phyloP scores from a whole-genome alignment of 37 sponge, comb jelly and placozoan species.

The Theonella swinhoei region DNA sequence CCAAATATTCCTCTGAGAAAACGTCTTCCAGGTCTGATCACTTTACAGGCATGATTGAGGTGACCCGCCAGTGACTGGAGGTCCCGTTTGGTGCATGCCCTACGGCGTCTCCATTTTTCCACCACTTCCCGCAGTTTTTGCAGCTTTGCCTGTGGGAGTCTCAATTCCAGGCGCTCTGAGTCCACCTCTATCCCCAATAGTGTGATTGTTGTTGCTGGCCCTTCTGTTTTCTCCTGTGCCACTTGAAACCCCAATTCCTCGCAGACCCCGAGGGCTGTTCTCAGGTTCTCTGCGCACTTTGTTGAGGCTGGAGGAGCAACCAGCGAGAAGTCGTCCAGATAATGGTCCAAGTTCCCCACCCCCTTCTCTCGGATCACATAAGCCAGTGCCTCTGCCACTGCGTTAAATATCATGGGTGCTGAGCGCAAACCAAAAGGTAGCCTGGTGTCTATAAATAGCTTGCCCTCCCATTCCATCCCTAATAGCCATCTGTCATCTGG shows the following conservation, averaged over 20 bases:
- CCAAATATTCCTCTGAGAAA: conserved; percentile 21
- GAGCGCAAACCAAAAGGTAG: conserved; percentile 38
- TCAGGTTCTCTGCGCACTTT: background rate
- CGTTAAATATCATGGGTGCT: conserved; percentile 28
- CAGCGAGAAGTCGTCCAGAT: conserved; percentile 32
- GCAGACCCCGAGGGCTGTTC: conserved; percentile 3
- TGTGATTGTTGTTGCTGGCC: conserved; percentile 9
- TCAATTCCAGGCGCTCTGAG: background rate
- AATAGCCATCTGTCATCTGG: conserved; percentile 21
- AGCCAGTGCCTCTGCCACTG: conserved; percentile 22
- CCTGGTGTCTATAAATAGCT: background rate
- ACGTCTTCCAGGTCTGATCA: conserved; percentile 5
- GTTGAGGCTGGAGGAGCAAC: background rate
- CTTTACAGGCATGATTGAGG: conserved; percentile 23
- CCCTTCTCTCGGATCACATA: background rate
- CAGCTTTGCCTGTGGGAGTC: conserved; percentile 14
- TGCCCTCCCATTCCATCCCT: conserved; percentile 10
- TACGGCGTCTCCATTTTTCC: conserved; percentile 7
- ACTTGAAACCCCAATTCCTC: background rate
- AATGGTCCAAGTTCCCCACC: background rate
- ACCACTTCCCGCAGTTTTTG: background rate
- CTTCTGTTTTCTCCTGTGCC: conserved; percentile 14
- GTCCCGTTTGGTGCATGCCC: conserved; percentile 10
- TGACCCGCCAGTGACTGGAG: conserved; percentile 19
- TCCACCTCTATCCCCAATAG: conserved; percentile 19